phyloP scores from a whole-genome alignment of 2,888 invertebrate species.

The Sphaerophoria taeniata region DNA sequence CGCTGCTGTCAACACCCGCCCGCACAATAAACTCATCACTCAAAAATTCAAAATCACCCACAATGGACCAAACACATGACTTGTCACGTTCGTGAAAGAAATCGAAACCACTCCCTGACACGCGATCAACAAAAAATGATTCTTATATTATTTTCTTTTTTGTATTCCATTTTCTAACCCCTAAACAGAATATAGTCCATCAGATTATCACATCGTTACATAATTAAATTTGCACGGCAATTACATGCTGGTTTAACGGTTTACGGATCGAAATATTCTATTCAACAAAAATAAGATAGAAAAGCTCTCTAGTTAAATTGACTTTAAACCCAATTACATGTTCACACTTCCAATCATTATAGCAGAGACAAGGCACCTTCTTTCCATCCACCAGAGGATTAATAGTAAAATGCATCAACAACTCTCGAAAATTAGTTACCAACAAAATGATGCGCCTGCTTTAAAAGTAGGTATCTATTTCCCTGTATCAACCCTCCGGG shows the following conservation, averaged over 20 bases:
- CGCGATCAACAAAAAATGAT: conserved; percentile 36
- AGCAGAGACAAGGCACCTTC: background rate
- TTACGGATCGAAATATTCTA: conserved; percentile 37
- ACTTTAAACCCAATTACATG: conserved; percentile 83
- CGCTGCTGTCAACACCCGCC: conserved; percentile 36
- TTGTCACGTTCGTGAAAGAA: conserved; percentile 24
- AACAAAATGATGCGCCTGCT: conserved; percentile 61
- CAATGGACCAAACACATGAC: conserved; percentile 37
- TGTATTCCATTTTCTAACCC: conserved; percentile 26
- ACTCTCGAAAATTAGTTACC: conserved; percentile 53
- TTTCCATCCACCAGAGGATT: no score
- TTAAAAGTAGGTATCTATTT: conserved; percentile 56
- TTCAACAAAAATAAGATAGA: conserved; percentile 34
- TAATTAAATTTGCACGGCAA: conserved; percentile 83
- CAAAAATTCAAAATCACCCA: conserved; percentile 47
- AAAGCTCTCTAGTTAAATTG: conserved; percentile 79
- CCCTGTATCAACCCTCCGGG: conserved; percentile 79
- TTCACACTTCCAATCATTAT: conserved; percentile 45
- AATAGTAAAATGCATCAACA: conserved; percentile 9
- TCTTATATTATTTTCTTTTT: no score
- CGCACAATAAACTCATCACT: conserved; percentile 57
- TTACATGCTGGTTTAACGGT: conserved; percentile 77
- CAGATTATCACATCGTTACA: conserved; percentile 75
- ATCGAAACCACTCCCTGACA: conserved; percentile 70
- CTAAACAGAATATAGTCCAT: conserved; percentile 31